Evolutionary conservation across 1,140 invertebrate species (phyloP), one percentile per base, ranked within the genome.

Genomic region (Drosophila kikkawai): DNA sequence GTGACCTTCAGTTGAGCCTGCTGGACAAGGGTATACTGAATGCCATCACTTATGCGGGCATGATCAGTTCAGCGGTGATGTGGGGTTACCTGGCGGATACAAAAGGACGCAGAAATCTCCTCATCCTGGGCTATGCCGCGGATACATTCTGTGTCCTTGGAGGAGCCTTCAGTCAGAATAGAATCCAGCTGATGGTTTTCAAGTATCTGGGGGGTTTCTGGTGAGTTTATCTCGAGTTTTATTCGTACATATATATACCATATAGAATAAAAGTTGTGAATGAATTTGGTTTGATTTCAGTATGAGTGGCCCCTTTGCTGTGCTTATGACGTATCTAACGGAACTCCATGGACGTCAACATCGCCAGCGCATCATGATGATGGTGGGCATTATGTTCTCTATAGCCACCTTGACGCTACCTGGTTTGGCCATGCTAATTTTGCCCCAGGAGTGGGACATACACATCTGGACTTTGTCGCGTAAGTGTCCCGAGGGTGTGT

Each of bases 31-130:
- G 96, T 1, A 93, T 95, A 17, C 86, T 96, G 6, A 96, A 95
- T 67, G 95, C 95, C 12, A 94, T 95, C 59, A 94, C 94, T 22
- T 97, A 96, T 91, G 93, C 94, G 68, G 96, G 96, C 96, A 87
- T 90, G 87, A 88, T 91, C 36, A 58, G 82, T 4, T 97, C 97
- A 58, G 96, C 96, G 2, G 94, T 97, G 78, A 74, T 97, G 11
- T 98, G 97, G 97, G 97, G 97, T 11, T 97, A 96, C 63, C 79
- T 97, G 7, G 96, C 96, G 1, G 97, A 98, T 81, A 95, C 95
- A 0, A 93, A 95, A 29, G 97, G 97, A 0, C 94, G 97, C 1
- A 94, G 94, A 55, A 94, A 94, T 41, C 94, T 97, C 32, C 93
- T 98, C 29, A 93, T 97, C 12, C 94, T 94, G 77, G 96, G 96